Conservation (phyloP, 2,113 vertebrate genomes). For the Thomomys bottae region DNA sequence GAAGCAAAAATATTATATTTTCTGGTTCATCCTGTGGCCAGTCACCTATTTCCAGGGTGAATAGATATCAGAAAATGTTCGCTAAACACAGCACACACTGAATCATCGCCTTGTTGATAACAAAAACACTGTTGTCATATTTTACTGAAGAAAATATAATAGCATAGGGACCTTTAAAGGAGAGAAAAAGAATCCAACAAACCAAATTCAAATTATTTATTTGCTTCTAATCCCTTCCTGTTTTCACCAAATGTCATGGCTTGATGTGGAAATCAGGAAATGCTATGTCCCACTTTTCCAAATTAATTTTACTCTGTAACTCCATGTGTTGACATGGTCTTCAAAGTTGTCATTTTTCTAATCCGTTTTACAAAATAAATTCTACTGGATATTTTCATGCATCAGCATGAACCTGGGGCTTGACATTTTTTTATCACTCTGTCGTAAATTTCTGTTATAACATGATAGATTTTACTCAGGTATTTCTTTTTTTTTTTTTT, state of each 20-base stretch:
- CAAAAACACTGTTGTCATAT: not conserved
- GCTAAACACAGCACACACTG: not conserved
- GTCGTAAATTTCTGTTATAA: not conserved
- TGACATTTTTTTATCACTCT: slow-evolving; percentile 25
- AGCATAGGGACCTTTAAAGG: slow-evolving; percentile 9
- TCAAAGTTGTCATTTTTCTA: slow-evolving; percentile 39
- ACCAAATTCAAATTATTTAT: not conserved
- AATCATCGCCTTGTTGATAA: not conserved
- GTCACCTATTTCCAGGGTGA: not conserved
- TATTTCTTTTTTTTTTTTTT: too few relatives aligned
- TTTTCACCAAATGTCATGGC: not conserved
- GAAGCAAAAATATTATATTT: not conserved
- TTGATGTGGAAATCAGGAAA: slow-evolving; percentile 35
- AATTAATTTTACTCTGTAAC: slow-evolving; percentile 53
- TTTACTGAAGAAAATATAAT: not conserved
- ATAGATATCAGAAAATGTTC: not conserved
- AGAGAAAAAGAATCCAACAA: slow-evolving; percentile 13
- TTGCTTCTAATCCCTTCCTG: slow-evolving; percentile 1
- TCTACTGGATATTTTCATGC: slow-evolving; percentile 36
- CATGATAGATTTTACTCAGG: not conserved
- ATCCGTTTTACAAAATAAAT: slow-evolving; percentile 51
- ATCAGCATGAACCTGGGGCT: not conserved
- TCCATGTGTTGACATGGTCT: not conserved
- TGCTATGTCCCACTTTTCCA: not conserved
- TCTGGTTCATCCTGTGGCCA: not conserved